Conservation (phyloP, 2,113 vertebrate genomes). For the Pholis gunnellus region DNA sequence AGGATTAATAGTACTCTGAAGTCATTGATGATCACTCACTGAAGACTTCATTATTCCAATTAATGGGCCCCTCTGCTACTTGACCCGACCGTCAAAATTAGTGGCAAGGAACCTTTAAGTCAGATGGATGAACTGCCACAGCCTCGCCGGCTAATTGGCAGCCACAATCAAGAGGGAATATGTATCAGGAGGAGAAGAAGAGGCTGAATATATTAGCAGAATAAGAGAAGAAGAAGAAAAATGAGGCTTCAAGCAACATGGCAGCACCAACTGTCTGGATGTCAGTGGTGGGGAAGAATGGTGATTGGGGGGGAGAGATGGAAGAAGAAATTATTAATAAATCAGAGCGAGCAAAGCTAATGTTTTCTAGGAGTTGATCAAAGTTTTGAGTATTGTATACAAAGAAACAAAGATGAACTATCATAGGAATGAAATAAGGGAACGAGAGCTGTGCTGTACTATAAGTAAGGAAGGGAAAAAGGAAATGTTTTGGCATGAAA, state of each 20-base stretch:
- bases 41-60: constrained; percentile 85
- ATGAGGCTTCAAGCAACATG: constrained; percentile 58
- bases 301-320: constrained; percentile 42
- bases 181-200: constrained; percentile 65
- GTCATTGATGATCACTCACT: constrained; percentile 79
- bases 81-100: constrained; percentile 82
- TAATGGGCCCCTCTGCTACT: constrained; percentile 83
- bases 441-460: not conserved
- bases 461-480: not conserved
- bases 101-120: constrained; percentile 80
- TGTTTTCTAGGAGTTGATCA: constrained; percentile 34
- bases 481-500: not conserved
- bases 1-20: constrained; percentile 78
- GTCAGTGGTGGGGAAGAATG: constrained; percentile 57
- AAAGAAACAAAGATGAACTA: not conserved
- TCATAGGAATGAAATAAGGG: no score
- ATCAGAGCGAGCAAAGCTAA: constrained; percentile 22
- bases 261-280: constrained; percentile 64
- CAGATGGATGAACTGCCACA: constrained; percentile 80
- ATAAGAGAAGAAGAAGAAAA: constrained; percentile 63
- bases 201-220: constrained; percentile 62
- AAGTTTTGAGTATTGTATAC: constrained; percentile 25
- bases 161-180: constrained; percentile 72
- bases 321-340: constrained; percentile 38
- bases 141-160: constrained; percentile 74